A percentile compares a stretch with the other conserved stretches of the same genome.
These are phyloP conservation scores for Oreochromis spilurus DNA, from an alignment of 2,113 vertebrate species.

Conservation along the genomic window DNA sequence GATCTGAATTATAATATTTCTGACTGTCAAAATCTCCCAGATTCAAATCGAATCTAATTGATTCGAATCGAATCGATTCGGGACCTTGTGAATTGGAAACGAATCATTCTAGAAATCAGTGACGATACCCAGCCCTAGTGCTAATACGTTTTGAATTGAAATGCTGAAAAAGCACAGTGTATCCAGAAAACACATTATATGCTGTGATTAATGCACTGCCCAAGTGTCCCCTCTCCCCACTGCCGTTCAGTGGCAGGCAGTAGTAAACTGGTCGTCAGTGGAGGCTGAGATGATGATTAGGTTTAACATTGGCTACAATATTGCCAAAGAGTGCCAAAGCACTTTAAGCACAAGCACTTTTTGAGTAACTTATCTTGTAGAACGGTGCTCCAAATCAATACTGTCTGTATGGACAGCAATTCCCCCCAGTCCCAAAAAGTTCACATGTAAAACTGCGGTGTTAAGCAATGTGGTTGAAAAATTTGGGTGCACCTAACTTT, in stretches of 20 bases:
- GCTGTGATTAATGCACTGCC: background rate
- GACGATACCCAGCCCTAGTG: no score
- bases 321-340: background rate
- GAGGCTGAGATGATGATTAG: background rate
- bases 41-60: no score
- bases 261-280: background rate
- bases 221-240: background rate
- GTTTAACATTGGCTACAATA: background rate
- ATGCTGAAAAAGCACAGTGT: background rate
- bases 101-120: no score
- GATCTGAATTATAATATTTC: no score
- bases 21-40: no score
- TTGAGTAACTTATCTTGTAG: background rate
- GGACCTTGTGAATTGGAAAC: no score
- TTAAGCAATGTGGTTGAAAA: background rate
- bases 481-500: background rate
- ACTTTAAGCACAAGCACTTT: background rate
- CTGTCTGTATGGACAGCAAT: background rate
- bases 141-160: background rate
- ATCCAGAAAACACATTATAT: background rate
- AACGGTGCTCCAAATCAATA: background rate
- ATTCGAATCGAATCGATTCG: no score
- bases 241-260: background rate
- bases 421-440: background rate
- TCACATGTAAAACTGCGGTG: background rate